Evolutionary conservation across 2,888 invertebrate species (phyloP).

Genomic region (Helobdella robusta): DNA sequence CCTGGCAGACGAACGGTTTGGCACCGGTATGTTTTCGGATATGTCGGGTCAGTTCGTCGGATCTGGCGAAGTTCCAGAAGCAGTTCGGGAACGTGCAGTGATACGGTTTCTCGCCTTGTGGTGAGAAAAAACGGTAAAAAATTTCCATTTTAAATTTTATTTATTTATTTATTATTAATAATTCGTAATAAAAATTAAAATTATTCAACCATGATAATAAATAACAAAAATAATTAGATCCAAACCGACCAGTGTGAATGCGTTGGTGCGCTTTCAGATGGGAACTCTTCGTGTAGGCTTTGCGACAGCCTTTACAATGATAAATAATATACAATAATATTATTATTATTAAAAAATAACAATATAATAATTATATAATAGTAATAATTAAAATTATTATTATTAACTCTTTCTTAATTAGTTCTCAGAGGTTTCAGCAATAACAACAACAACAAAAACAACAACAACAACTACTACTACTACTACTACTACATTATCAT

Average conservation of each 20-base stretch:
- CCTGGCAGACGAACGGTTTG: slow-evolving; percentile 55
- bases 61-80: slow-evolving; percentile 56
- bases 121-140: too few relatives aligned
- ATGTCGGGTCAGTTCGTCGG: slow-evolving; percentile 56
- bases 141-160: background rate
- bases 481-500: too few relatives aligned
- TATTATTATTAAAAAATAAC: background rate
- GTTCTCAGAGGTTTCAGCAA: too few relatives aligned
- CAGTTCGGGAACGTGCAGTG: slow-evolving; percentile 55
- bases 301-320: slow-evolving; percentile 68
- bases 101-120: slow-evolving; percentile 56
- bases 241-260: slow-evolving; percentile 76
- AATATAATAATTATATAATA: background rate
- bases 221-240: too few relatives aligned
- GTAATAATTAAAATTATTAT: background rate
- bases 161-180: background rate
- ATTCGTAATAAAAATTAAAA: background rate
- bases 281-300: slow-evolving; percentile 95
- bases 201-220: too few relatives aligned
- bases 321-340: background rate
- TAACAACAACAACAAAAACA: too few relatives aligned
- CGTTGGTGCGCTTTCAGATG: slow-evolving; percentile 94
- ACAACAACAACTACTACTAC: too few relatives aligned
- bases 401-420: too few relatives aligned
- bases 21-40: slow-evolving; percentile 57